Conservation (phyloP, 2,113 vertebrate species). For the Coryphaenoides rupestris region DNA sequence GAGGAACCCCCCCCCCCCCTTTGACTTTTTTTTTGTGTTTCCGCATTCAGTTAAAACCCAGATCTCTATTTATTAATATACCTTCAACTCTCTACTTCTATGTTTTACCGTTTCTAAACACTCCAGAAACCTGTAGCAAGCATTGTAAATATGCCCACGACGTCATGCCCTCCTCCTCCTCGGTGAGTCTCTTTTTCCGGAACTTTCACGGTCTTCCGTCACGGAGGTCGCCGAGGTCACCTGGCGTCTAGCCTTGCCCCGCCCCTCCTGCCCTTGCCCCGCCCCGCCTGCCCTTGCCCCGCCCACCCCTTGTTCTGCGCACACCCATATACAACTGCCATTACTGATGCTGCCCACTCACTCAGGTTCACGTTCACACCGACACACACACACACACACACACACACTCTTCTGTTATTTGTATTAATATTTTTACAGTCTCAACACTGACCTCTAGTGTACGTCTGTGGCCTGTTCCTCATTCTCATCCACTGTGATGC, state of each 20-base stretch:
- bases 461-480: not conserved
- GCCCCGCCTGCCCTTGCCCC: too few species aligned
- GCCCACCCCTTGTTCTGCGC: too few species aligned
- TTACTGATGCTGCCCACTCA: constrained; percentile 14
- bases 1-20: constrained; percentile 10
- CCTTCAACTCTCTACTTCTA: constrained; percentile 41
- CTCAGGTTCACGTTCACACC: not conserved
- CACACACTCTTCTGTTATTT: too few species aligned
- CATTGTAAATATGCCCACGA: constrained; percentile 50
- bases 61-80: constrained; percentile 69
- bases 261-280: too few species aligned
- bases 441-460: too few species aligned
- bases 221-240: constrained; percentile 32
- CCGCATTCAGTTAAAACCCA: constrained; percentile 58
- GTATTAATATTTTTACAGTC: too few species aligned
- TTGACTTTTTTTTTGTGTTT: constrained; percentile 25
- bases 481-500: constrained; percentile 55
- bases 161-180: constrained; percentile 2
- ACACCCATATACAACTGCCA: constrained; percentile 24
- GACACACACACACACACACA: not conserved
- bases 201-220: constrained; percentile 3
- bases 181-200: not conserved
- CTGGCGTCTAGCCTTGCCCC: not conserved
- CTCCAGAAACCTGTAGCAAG: constrained; percentile 63
- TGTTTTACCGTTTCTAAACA: constrained; percentile 28